These are phyloP conservation scores for Crematogaster levior DNA, from an alignment of 2,888 invertebrate species.

Conservation along the genomic window DNA sequence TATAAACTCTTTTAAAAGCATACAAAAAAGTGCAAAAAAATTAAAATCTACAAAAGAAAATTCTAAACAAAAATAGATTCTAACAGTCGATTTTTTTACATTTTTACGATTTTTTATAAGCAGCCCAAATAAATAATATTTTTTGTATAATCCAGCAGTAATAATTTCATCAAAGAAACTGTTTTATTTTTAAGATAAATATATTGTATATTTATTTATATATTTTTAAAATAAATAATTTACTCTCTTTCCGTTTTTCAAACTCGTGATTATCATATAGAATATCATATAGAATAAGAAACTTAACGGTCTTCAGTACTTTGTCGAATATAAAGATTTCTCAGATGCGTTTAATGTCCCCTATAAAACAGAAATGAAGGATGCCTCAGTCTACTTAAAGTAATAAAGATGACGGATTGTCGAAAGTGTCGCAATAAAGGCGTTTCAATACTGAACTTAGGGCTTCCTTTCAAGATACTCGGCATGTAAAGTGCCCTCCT, in stretches of 20 bases:
- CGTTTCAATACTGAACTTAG: constrained; percentile 42
- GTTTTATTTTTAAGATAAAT: too few relatives aligned
- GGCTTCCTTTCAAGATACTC: constrained; percentile 4
- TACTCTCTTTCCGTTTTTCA: constrained; percentile 20
- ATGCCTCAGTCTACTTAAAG: neutral
- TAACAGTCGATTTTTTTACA: neutral
- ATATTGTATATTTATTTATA: too few relatives aligned
- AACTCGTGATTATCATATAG: constrained; percentile 4
- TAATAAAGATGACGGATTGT: constrained; percentile 1
- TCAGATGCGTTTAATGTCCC: neutral
- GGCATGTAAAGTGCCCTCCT: neutral
- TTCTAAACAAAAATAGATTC: too few relatives aligned
- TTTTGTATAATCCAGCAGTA: too few relatives aligned
- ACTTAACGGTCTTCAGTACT: neutral
- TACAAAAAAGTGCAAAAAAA: neutral
- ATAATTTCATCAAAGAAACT: too few relatives aligned
- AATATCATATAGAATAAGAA: too few relatives aligned
- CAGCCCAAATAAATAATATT: too few relatives aligned
- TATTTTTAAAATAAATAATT: too few relatives aligned
- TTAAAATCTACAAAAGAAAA: neutral
- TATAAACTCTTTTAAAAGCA: neutral
- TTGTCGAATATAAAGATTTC: neutral
- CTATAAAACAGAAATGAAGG: neutral
- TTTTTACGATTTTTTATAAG: too few relatives aligned
- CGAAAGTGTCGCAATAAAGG: constrained; percentile 27